Base-by-base conservation (phyloP, 2,113 vertebrate species). In the Cryptoleucopteryx plumbea region DNA sequence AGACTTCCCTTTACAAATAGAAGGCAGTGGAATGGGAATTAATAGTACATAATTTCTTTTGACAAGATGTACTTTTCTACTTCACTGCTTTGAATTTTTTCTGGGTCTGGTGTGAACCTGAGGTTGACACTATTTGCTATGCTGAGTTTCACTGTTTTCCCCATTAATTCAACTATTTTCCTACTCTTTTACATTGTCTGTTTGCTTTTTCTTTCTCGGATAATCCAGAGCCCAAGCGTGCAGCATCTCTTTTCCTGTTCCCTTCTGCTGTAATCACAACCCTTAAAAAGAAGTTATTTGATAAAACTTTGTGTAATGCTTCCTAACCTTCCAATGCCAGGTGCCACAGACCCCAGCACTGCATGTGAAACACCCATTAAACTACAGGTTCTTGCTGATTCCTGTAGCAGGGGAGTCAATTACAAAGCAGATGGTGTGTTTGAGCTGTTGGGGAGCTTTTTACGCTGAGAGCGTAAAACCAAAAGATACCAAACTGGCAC, bases 301-400 rank as follows among this genome's bases (percentile, higher is more conserved):
- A 53, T 74, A 16, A 65, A 86, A 59, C 42, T 53, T 42, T 15
- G 6, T 13, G 26, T 65, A 29, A 66, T 45, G 82, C 87, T 95
- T 97, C 53, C 89, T 77, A 72, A 80, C 72, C 82, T 94, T 94
- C 75, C 82, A 77, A 10, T 75, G 91, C 77, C 91, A 92, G 88
- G 79, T 91, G 94, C 82, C 82, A 71, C 89, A 96, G 80, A 61
- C 71, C 58, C 78, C 88, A 82, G 75, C 78, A 55, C 72, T 94
- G 70, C 88, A 58, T 42, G 82, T 42, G 61, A 50, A 77, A 79
- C 78, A 73, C 11, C 43, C 42, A 9, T 72, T 22, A 59, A 56
- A 29, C 45, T 50, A 18, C 66, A 90, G 63, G 50, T 23, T 62
- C 20, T 18, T 78, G 75, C 78, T 22, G 42, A 11, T 79, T 55